Evolutionary conservation across 2,797 vertebrate species (phyloP), one percentile per base, ranked within the genome.

Genomic region (Melanotaenia parkinsoni): DNA sequence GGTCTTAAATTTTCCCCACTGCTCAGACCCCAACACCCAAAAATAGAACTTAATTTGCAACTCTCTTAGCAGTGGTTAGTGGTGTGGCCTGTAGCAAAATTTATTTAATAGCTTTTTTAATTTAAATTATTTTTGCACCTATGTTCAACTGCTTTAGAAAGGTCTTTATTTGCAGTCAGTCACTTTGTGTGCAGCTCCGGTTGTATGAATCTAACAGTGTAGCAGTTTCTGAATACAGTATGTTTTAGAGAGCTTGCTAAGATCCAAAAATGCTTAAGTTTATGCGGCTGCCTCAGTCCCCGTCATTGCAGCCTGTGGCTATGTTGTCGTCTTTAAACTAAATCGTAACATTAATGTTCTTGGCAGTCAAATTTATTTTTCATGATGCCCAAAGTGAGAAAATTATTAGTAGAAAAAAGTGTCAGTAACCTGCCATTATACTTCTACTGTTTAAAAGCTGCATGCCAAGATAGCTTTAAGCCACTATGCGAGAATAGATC

Each of bases 381-480:
- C 47, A 50, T 22, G n/a, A 50, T 22, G n/a, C n/a, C n/a, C 47
- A 50, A 50, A 50, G 20, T 50, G 47, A 22, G 47, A 57, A 18
- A 33, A 57, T 32, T 57, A 30, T 18, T 9, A 16, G 28, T 9
- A 32, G 9, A 16, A 57, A 61, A 5, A 74, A 63, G 59, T 70
- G 58, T 70, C 30, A 61, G 33, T 50, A 37, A 54, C 20, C 69
- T 75, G 74, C 47, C 70, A 75, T 56, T 66, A 61, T 72, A 72
- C 71, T 70, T 61, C 45, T 45, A 58, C 7, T 37, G 74, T 58
- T 69, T 28, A 67, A 30, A 60, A 70, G 58, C 37, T 63, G 64
- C 14, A 18, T 32, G 3, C 32, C 20, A 26, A 40, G 22, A 51
- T 37, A 4, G 16, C 66, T 67, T 50, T 54, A 43, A 58, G 54